Percentiles rank a stretch among this genome's conserved stretches.
Conservation (phyloP, 2,113 vertebrate genomes). For the Hemibagrus wyckioides region DNA sequence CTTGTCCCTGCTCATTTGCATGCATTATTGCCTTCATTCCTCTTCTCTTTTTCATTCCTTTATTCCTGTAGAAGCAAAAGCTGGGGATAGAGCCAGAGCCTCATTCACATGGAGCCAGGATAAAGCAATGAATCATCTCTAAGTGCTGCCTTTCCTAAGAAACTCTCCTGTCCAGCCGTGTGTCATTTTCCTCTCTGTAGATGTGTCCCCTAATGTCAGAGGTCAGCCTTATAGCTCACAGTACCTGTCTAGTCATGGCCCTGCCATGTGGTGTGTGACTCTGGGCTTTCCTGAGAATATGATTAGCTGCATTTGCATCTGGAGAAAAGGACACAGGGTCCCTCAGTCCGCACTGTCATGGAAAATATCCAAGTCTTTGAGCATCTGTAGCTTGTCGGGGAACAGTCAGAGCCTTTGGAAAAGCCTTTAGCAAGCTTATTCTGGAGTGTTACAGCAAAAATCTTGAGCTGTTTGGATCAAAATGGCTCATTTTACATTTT, state of each 20-base stretch:
- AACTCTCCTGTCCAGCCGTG: background rate
- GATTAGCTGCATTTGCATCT: conserved; percentile 7
- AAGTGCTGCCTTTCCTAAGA: background rate
- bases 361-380: background rate
- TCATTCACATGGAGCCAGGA: conserved; percentile 1
- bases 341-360: background rate
- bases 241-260: background rate
- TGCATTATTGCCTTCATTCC: conserved; percentile 22
- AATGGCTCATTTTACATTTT: background rate
- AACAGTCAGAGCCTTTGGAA: background rate
- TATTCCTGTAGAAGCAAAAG: conserved; percentile 30
- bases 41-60: conserved; percentile 21
- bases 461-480: background rate
- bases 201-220: background rate
- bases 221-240: background rate
- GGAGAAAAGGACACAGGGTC: background rate
- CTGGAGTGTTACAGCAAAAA: background rate
- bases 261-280: conserved; percentile 13
- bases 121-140: conserved; percentile 33
- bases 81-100: conserved; percentile 14
- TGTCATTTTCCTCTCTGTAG: background rate
- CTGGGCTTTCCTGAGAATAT: conserved; percentile 1
- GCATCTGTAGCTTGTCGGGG: background rate
- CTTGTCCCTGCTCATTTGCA: conserved; percentile 31
- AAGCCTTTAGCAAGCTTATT: background rate